Percentiles rank a stretch among this genome's conserved stretches.
Conservation (phyloP, 2,797 vertebrate genomes). For the Parauchenoglanis ngamensis region DNA sequence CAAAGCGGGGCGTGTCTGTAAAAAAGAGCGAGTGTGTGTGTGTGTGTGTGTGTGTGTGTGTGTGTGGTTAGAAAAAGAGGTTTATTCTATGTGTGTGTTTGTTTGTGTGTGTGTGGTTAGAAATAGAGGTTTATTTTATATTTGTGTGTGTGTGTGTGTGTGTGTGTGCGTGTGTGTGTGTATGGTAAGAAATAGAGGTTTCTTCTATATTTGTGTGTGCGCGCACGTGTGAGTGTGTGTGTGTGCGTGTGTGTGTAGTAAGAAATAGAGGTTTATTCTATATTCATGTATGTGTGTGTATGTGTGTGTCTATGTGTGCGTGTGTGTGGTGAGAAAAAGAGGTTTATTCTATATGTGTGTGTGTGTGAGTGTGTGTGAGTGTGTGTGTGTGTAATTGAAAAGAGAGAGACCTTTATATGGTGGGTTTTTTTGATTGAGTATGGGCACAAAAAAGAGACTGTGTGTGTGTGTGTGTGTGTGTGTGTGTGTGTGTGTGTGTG, state of each 20-base stretch:
- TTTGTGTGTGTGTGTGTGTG: not conserved
- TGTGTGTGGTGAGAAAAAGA: not conserved
- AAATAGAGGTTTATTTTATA: not conserved
- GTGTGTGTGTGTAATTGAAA: not conserved
- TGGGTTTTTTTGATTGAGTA: not conserved
- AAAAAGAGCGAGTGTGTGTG: not conserved
- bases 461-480: conserved; percentile 22
- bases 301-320: conserved; percentile 1
- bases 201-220: conserved; percentile 9
- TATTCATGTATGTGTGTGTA: not conserved
- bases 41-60: not conserved
- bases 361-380: not conserved
- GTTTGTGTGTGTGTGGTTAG: not conserved
- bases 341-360: conserved; percentile 11
- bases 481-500: conserved; percentile 17
- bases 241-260: not conserved
- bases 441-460: not conserved
- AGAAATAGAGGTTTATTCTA: conserved; percentile 2
- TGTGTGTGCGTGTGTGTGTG: not conserved
- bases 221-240: no score
- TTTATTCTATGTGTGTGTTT: conserved; percentile 13
- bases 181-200: not conserved
- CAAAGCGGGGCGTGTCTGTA: conserved; percentile 31
- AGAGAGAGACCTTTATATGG: not conserved
- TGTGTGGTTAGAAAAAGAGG: not conserved